Evolutionary conservation across 1,140 invertebrate genomes (phyloP).

Genomic region (Papilio machaon): DNA sequence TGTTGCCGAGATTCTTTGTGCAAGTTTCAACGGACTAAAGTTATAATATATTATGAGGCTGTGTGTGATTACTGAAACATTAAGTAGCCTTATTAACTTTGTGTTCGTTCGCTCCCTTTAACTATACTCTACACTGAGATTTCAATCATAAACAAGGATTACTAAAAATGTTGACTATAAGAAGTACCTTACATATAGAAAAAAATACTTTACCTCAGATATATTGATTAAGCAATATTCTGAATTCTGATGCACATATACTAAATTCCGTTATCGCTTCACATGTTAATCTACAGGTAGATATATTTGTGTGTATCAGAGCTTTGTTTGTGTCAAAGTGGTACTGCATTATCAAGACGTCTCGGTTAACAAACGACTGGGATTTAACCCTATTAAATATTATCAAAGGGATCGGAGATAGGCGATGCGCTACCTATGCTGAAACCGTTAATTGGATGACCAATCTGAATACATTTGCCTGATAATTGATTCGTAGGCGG

Average conservation of each 20-base stretch:
- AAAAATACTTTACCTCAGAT: background rate
- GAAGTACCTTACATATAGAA: background rate
- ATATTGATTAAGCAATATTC: background rate
- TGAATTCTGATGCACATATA: background rate
- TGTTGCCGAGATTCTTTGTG: conserved; percentile 14
- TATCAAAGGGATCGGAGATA: conserved; percentile 24
- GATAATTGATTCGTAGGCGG: conserved; percentile 17
- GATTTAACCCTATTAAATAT: conserved; percentile 31
- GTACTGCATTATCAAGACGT: conserved; percentile 1
- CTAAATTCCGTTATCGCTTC: background rate
- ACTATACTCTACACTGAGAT: background rate
- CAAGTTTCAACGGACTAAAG: conserved; percentile 20
- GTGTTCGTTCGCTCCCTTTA: conserved; percentile 6
- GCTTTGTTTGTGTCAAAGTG: conserved; percentile 25
- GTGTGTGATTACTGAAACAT: conserved; percentile 8
- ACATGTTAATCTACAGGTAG: background rate
- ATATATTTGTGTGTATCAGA: background rate
- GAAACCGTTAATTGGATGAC: conserved; percentile 6
- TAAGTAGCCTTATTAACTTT: conserved; percentile 10
- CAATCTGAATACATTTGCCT: conserved; percentile 31
- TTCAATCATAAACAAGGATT: background rate
- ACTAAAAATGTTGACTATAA: background rate
- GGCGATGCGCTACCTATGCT: conserved; percentile 5
- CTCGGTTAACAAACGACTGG: conserved; percentile 17
- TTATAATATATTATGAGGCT: conserved; percentile 20